phyloP scores from a whole-genome alignment of 2,113 vertebrate genomes.

The Esox niger region DNA sequence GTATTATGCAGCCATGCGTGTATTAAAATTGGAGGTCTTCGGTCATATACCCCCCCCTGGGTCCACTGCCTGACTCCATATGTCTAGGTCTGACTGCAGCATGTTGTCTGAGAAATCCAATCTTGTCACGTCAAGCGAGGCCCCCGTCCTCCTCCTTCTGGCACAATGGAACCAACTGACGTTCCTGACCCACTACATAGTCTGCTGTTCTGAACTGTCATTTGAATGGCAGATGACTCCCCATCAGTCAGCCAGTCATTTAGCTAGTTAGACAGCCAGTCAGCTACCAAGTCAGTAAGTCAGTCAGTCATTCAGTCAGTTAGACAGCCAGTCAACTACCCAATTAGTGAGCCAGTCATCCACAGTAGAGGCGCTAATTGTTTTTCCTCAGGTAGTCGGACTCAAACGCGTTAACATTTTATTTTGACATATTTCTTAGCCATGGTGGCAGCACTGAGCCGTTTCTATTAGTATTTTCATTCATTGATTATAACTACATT shows the following conservation, averaged over 20 bases:
- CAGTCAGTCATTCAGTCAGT: no score
- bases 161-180: neutral
- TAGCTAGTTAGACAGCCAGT: no score
- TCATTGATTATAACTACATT: no score
- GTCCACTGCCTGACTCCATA: neutral
- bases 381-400: no score
- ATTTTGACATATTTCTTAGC: no score
- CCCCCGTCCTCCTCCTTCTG: neutral
- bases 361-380: no score
- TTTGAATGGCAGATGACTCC: slow-evolving; percentile 1
- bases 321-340: no score
- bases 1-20: neutral
- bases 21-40: neutral
- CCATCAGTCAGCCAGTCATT: neutral
- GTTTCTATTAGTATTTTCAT: no score
- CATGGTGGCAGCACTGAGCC: no score
- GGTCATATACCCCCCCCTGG: neutral
- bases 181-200: neutral
- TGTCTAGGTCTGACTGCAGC: neutral
- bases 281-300: no score
- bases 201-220: slow-evolving; percentile 1
- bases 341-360: no score
- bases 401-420: no score
- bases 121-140: slow-evolving; percentile 7
- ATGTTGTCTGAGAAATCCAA: slow-evolving; percentile 4